A percentile compares a stretch with the other conserved stretches of the same genome.
Evolutionary conservation across 2,113 vertebrate species (phyloP).

Genomic region (Strigops habroptila): DNA sequence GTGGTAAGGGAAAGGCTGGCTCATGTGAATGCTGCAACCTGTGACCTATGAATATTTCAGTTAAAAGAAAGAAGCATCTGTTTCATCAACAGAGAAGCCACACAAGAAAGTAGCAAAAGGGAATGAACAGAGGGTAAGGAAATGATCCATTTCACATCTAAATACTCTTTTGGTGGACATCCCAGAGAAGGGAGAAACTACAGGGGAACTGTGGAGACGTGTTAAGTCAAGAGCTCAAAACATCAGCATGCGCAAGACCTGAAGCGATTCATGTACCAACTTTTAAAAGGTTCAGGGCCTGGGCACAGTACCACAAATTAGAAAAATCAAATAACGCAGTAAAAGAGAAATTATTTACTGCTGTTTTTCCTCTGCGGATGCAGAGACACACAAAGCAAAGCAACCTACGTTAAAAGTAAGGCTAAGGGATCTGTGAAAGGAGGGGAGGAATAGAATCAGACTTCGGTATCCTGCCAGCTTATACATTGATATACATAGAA

Average conservation of each 20-base stretch:
- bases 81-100: neutral
- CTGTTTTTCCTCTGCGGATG: neutral
- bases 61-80: neutral
- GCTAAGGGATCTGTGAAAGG: neutral
- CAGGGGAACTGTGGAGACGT: neutral
- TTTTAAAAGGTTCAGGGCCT: neutral
- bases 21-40: neutral
- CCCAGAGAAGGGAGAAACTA: neutral
- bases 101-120: neutral
- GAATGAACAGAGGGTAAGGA: neutral
- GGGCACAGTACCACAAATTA: neutral
- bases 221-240: neutral
- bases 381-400: neutral
- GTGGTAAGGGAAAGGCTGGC: neutral
- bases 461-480: neutral
- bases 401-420: neutral
- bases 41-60: neutral
- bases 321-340: neutral
- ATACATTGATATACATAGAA: neutral
- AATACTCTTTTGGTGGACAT: neutral
- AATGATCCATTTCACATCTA: neutral
- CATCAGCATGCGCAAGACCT: neutral
- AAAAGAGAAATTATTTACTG: neutral
- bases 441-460: neutral
- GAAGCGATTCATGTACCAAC: accelerated